Base-by-base conservation (phyloP, 2,113 vertebrate species). In the Desmodus rotundus region DNA sequence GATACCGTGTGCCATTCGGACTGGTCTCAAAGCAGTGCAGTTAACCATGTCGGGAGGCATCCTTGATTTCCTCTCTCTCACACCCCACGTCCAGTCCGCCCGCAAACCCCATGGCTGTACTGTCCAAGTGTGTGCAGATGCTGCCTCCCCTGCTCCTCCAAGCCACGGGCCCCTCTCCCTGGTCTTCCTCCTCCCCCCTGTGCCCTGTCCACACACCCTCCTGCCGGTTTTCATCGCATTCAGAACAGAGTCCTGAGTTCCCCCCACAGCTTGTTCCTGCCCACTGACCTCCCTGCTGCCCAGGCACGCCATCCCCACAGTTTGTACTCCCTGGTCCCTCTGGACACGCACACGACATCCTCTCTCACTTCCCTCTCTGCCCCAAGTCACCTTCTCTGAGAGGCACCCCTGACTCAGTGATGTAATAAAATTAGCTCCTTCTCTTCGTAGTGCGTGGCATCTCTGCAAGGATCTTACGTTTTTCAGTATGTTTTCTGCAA, bases 241-340 rank as follows among this genome's bases (percentile, higher is more conserved):
- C 77, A 68, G 63, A 70, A 13, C 63, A 68, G 56, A 45, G 16
- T 4, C 41, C 10, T 4, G 16, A 26, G 56, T 81, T 24, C 61
- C 63, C 68, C 2, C 70, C 43, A 0, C 11, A 28, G 28, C 45
- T 70, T 15, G 0, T 13, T 43, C n/a, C n/a, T 31, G 56, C 54
- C 65, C 2, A 3, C 4, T 4, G 0, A 24, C 38, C 22, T 9
- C 15, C 13, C 7, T 47, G 54, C 31, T 7, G 17, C 63, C 3
- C 41, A 0, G 0, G 0, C 8, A 19, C 41, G 19, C 56, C 17
- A 1, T 0, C 2, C 24, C 63, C 20, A 10, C 38, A 45, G 2
- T 16, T 58, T 5, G 7, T 7, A 3, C 6, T 8, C 0, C 0
- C 4, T 16, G 6, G 43, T 11, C 50, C 81, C 19, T 65, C 20